phyloP scores from a whole-genome alignment of 2,888 invertebrate genomes.

The Scaptodrosophila latifasciaeformis region DNA sequence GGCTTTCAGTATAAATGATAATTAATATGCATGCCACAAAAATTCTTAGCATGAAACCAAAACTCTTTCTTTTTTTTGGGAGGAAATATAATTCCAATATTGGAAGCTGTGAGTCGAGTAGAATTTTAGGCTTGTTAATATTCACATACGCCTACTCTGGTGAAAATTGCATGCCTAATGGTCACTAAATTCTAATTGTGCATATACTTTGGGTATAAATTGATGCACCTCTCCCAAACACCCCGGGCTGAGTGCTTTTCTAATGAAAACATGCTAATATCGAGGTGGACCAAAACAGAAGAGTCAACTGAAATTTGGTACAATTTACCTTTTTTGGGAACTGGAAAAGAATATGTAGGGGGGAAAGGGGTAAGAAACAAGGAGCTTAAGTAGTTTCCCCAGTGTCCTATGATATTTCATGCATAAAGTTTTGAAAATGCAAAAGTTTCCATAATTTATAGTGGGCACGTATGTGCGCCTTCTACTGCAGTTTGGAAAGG shows the following conservation, averaged over 20 bases:
- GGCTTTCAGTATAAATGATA: constrained; percentile 61
- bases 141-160: too few species aligned
- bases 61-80: too few species aligned
- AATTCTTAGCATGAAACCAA: too few species aligned
- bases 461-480: constrained; percentile 56
- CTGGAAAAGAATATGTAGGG: too few species aligned
- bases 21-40: constrained; percentile 65
- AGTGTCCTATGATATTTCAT: constrained; percentile 64
- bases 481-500: constrained; percentile 29
- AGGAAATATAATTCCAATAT: too few species aligned
- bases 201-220: constrained; percentile 31
- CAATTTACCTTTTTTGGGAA: too few species aligned
- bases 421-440: constrained; percentile 66
- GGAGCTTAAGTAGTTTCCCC: constrained; percentile 57
- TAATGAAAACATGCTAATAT: constrained; percentile 48
- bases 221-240: not conserved
- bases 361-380: too few species aligned
- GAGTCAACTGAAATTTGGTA: too few species aligned
- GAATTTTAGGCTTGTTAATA: too few species aligned
- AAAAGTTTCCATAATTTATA: constrained; percentile 66
- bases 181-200: constrained; percentile 57
- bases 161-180: constrained; percentile 65
- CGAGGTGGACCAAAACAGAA: too few species aligned
- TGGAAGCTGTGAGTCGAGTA: too few species aligned
- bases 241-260: too few species aligned